Evolutionary conservation across 2,888 invertebrate genomes (phyloP).

Genomic region (Drosophila crucigera): DNA sequence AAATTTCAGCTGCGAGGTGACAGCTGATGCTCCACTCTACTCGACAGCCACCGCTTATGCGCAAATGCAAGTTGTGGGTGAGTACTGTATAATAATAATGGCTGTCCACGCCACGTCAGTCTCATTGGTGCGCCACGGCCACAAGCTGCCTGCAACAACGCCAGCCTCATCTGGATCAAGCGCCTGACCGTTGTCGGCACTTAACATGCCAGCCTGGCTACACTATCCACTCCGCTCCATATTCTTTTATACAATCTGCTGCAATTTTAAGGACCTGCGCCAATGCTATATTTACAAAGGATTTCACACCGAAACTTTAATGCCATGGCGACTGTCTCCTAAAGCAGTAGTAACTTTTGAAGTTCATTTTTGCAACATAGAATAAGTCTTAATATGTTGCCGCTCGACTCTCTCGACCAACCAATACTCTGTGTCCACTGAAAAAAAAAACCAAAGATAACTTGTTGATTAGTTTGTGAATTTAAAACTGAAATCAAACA

Average conservation of each 20-base stretch:
- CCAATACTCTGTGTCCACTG: not conserved
- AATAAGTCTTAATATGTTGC: not conserved
- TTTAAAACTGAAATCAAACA: not conserved
- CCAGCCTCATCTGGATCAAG: slow-evolving; percentile 22
- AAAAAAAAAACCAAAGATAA: not conserved
- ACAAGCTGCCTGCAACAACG: slow-evolving; percentile 12
- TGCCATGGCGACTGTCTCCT: not conserved
- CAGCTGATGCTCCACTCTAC: slow-evolving; percentile 89
- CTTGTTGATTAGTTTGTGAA: not conserved
- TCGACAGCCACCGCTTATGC: slow-evolving; percentile 88
- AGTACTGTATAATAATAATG: slow-evolving; percentile 82
- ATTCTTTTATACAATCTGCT: not conserved
- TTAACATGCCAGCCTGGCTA: slow-evolving; percentile 3
- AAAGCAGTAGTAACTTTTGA: not conserved
- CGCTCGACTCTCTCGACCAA: too few species aligned
- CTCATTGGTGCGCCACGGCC: slow-evolving; percentile 26
- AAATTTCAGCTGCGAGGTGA: slow-evolving; percentile 90
- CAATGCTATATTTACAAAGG: not conserved
- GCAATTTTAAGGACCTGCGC: slow-evolving; percentile 3
- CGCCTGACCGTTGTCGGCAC: slow-evolving; percentile 12
- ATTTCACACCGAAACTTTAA: not conserved
- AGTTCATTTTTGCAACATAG: not conserved
- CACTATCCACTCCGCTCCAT: not conserved
- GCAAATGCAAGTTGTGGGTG: slow-evolving; percentile 90
- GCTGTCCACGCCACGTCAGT: not conserved